These are phyloP conservation scores for Urocynchramus pylzowi DNA, from an alignment of 2,113 vertebrate genomes.

Conservation along the genomic window DNA sequence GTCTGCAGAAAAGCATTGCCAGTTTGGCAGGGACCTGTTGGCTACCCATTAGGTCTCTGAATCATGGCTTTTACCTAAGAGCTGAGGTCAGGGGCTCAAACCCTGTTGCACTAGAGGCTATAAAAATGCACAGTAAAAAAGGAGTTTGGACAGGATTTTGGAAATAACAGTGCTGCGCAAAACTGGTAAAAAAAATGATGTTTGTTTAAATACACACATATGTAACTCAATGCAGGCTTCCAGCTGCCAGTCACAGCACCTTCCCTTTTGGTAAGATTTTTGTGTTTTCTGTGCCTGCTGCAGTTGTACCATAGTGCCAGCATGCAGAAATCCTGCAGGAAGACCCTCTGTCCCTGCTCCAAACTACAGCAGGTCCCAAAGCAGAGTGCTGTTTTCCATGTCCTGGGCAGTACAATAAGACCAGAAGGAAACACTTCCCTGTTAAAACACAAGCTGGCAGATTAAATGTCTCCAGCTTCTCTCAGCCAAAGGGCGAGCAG, in stretches of 20 bases:
- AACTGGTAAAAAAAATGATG: background rate
- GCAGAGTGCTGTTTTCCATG: background rate
- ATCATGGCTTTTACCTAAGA: background rate
- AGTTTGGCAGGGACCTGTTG: background rate
- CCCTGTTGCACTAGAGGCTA: background rate
- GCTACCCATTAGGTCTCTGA: background rate
- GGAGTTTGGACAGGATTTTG: background rate
- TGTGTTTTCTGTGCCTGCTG: background rate
- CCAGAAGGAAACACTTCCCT: background rate
- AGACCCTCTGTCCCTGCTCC: background rate
- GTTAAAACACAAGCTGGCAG: background rate
- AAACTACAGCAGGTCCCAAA: background rate
- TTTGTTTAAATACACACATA: background rate
- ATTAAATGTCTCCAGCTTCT: background rate
- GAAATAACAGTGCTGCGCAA: background rate
- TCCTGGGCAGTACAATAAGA: background rate
- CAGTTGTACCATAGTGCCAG: rapidly evolving
- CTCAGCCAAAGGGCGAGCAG: background rate
- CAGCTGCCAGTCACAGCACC: background rate
- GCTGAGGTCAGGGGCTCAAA: background rate
- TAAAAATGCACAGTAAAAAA: background rate
- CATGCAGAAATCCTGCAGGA: background rate
- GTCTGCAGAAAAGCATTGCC: background rate
- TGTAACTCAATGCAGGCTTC: background rate
- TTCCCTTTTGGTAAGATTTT: background rate